These are phyloP conservation scores for Drosophila miranda DNA, from an alignment of 1,140 invertebrate species.

Conservation along the genomic window DNA sequence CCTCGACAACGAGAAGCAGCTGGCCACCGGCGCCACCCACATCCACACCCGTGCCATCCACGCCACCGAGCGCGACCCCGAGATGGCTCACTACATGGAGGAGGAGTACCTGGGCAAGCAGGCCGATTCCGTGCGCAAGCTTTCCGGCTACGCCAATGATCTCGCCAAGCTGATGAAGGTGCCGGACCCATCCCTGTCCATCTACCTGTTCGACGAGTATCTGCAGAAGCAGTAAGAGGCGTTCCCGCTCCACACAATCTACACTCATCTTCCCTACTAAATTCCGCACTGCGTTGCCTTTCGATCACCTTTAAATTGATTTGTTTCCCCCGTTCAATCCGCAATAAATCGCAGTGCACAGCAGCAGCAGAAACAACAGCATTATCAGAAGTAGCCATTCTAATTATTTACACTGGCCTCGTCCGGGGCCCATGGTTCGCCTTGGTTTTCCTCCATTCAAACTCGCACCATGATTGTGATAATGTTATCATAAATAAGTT, in stretches of 20 bases:
- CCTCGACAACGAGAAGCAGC: slow-evolving; percentile 88
- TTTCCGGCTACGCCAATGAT: slow-evolving; percentile 89
- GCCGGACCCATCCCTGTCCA: slow-evolving; percentile 85
- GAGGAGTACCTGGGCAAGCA: slow-evolving; percentile 89
- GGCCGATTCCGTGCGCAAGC: slow-evolving; percentile 85
- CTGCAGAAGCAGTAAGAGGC: slow-evolving; percentile 84
- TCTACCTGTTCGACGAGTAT: slow-evolving; percentile 91
- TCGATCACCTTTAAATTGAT: slow-evolving; percentile 35
- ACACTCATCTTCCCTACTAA: slow-evolving; percentile 40
- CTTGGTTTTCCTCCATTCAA: slow-evolving; percentile 55
- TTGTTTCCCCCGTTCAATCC: slow-evolving; percentile 54
- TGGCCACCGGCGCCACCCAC: slow-evolving; percentile 86
- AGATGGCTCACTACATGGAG: slow-evolving; percentile 88
- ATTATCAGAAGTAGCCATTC: slow-evolving; percentile 37
- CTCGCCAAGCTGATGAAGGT: slow-evolving; percentile 86
- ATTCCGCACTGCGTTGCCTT: slow-evolving; percentile 14
- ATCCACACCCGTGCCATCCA: slow-evolving; percentile 84
- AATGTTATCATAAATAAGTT: slow-evolving; percentile 68
- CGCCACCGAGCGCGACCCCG: slow-evolving; percentile 85
- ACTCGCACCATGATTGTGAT: slow-evolving; percentile 60
- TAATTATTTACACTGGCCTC: slow-evolving; percentile 32
- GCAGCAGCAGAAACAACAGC: slow-evolving; percentile 29
- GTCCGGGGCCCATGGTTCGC: slow-evolving; percentile 19
- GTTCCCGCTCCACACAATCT: slow-evolving; percentile 14
- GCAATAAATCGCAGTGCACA: slow-evolving; percentile 66